phyloP scores from a whole-genome alignment of 2,797 vertebrate genomes.

The Malurus splendens region DNA sequence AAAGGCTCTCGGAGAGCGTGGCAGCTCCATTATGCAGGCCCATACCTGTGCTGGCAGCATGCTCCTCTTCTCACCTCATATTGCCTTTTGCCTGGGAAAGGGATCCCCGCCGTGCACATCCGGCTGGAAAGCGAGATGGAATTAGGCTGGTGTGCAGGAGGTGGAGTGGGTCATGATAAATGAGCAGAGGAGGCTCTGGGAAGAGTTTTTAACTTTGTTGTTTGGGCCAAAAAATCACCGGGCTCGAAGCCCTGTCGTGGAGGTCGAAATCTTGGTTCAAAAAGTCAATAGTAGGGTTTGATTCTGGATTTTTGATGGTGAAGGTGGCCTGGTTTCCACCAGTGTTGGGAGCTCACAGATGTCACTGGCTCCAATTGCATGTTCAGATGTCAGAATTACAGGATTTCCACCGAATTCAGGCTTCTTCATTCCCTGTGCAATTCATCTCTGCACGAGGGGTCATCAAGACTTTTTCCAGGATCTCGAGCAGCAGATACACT shows the following conservation, averaged over 20 bases:
- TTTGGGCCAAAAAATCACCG: background rate
- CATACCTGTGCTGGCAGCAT: slow-evolving; percentile 87
- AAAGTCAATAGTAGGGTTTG: background rate
- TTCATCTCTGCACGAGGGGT: background rate
- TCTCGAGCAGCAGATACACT: background rate
- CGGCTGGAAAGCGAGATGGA: slow-evolving; percentile 72
- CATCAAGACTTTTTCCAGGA: background rate
- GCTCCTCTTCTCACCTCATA: slow-evolving; percentile 94
- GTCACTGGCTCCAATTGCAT: background rate
- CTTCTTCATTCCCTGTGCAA: slow-evolving; percentile 15
- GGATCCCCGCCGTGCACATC: slow-evolving; percentile 72
- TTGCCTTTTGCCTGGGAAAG: slow-evolving; percentile 86
- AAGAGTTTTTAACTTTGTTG: background rate
- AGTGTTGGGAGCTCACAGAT: background rate
- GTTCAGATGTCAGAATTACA: background rate
- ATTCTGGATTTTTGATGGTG: background rate
- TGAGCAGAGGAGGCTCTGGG: background rate
- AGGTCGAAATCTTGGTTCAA: background rate
- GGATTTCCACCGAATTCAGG: background rate
- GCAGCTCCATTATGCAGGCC: slow-evolving; percentile 89
- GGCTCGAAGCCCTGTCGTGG: background rate
- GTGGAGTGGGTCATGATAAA: slow-evolving; percentile 60
- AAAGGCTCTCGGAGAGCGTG: slow-evolving; percentile 70
- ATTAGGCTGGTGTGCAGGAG: slow-evolving; percentile 71
- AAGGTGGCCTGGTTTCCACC: background rate